These are phyloP conservation scores for Pecten maximus DNA, from an alignment of 2,888 invertebrate genomes.

Conservation along the genomic window DNA sequence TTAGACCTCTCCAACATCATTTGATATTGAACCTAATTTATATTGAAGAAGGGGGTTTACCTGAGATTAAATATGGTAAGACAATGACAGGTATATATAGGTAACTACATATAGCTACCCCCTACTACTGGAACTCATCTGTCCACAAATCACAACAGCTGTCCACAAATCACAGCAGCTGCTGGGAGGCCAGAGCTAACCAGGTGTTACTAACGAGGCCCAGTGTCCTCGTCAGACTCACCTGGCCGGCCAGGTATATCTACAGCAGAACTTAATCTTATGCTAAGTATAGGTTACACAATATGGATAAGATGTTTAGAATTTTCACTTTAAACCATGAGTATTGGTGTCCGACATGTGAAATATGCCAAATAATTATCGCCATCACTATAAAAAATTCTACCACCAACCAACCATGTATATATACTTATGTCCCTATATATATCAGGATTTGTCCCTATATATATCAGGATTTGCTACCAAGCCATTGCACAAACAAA, in stretches of 20 bases:
- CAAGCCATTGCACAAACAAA: too few relatives aligned
- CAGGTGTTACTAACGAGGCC: constrained; percentile 3
- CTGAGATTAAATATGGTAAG: too few relatives aligned
- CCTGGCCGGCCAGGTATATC: not conserved
- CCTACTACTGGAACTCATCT: not conserved
- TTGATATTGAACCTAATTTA: too few relatives aligned
- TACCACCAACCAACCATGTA: too few relatives aligned
- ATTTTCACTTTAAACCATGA: not conserved
- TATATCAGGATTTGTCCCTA: too few relatives aligned
- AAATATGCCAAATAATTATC: too few relatives aligned
- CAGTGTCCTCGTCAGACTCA: not conserved
- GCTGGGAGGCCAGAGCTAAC: not conserved
- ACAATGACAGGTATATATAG: not conserved
- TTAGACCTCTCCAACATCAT: too few relatives aligned
- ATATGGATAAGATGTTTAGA: not conserved
- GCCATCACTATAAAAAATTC: too few relatives aligned
- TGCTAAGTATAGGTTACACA: constrained; percentile 6
- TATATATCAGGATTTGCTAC: too few relatives aligned
- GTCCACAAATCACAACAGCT: not conserved
- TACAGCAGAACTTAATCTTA: not conserved
- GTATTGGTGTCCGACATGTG: not conserved
- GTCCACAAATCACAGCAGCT: not conserved
- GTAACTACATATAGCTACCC: too few relatives aligned
- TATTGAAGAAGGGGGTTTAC: too few relatives aligned
- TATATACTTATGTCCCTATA: too few relatives aligned